These are phyloP conservation scores for Syngnathus acus DNA, from an alignment of 2,797 vertebrate species.

Conservation along the genomic window DNA sequence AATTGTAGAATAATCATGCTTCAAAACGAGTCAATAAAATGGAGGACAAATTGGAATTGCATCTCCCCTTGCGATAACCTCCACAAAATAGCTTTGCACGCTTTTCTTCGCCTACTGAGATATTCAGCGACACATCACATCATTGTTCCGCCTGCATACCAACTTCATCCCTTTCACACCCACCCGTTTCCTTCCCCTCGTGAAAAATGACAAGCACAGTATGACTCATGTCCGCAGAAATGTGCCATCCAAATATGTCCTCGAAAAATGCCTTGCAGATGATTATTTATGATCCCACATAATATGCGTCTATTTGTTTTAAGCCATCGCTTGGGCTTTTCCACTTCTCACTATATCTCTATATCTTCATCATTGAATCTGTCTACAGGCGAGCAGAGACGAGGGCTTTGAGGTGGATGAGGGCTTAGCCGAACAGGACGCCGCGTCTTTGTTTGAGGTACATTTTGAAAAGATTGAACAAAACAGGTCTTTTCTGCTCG, in stretches of 20 bases:
- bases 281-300: constrained; percentile 24
- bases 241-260: constrained; percentile 12
- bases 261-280: constrained; percentile 27
- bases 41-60: not conserved
- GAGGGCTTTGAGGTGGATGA: constrained; percentile 79
- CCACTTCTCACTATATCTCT: not conserved
- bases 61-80: not conserved
- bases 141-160: constrained; percentile 29
- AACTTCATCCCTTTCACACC: constrained; percentile 14
- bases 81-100: not conserved
- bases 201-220: constrained; percentile 24
- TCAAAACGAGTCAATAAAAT: not conserved
- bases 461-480: constrained; percentile 17
- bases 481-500: too few species aligned
- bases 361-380: not conserved
- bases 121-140: constrained; percentile 27
- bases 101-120: constrained; percentile 27
- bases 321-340: constrained; percentile 24
- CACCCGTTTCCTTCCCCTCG: constrained; percentile 29
- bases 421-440: constrained; percentile 80
- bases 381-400: constrained; percentile 77
- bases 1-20: not conserved
- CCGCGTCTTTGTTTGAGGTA: constrained; percentile 83
- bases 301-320: constrained; percentile 18
- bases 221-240: constrained; percentile 35